Evolutionary conservation across 2,888 invertebrate species (phyloP).

Genomic region (Hybos culiciformis): DNA sequence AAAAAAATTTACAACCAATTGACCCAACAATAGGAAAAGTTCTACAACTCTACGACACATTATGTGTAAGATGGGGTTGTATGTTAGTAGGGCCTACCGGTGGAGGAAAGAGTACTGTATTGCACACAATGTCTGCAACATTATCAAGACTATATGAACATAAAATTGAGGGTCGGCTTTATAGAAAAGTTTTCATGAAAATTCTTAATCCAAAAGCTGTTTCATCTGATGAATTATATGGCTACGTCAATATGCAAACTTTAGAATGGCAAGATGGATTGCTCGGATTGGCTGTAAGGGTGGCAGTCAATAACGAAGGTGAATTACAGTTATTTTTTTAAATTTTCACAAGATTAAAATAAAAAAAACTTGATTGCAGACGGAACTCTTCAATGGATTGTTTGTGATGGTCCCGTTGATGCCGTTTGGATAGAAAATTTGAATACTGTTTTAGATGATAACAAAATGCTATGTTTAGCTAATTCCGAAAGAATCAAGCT

Average conservation of each 20-base stretch:
- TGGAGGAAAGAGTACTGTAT: constrained; percentile 67
- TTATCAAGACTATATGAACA: constrained; percentile 49
- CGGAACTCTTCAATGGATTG: constrained; percentile 77
- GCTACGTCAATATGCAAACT: constrained; percentile 68
- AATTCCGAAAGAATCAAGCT: constrained; percentile 85
- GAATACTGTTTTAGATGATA: constrained; percentile 85
- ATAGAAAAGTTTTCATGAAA: constrained; percentile 60
- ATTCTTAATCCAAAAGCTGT: constrained; percentile 82
- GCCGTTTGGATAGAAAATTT: no score
- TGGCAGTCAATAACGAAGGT: constrained; percentile 28
- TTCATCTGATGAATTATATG: constrained; percentile 76
- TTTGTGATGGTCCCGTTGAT: constrained; percentile 85
- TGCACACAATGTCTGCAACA: constrained; percentile 59
- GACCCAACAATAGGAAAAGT: constrained; percentile 27
- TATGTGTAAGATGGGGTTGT: constrained; percentile 83
- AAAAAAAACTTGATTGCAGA: constrained; percentile 25
- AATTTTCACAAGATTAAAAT: no score
- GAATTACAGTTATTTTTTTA: constrained; percentile 2
- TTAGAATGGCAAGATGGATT: constrained; percentile 87
- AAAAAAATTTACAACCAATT: constrained; percentile 51
- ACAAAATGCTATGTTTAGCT: constrained; percentile 83
- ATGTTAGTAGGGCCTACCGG: constrained; percentile 87
- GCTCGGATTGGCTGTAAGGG: constrained; percentile 43
- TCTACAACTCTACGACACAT: constrained; percentile 78
- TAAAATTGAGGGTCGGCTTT: constrained; percentile 46